phyloP scores from a whole-genome alignment of 2,113 vertebrate species.

The Picathartes gymnocephalus region DNA sequence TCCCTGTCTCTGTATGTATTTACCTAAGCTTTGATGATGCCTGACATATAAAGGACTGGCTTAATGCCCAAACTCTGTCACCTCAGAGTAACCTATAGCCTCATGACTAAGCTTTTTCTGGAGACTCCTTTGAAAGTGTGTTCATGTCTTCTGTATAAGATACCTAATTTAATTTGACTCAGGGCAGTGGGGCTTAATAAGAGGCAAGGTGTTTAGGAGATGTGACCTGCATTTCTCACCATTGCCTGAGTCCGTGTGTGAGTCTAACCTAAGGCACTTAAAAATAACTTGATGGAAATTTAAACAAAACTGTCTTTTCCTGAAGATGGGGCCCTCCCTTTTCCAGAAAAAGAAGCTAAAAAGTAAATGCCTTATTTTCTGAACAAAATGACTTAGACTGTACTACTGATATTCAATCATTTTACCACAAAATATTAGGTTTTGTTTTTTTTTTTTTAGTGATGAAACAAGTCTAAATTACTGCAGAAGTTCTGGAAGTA shows the following conservation, averaged over 20 bases:
- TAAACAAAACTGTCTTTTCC: neutral
- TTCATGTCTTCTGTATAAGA: neutral
- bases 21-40: neutral
- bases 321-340: neutral
- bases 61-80: neutral
- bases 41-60: neutral
- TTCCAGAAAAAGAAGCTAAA: neutral
- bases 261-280: neutral
- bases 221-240: neutral
- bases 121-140: neutral
- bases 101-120: neutral
- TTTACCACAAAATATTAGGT: neutral
- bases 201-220: neutral
- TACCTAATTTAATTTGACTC: neutral
- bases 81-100: neutral
- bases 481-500: neutral
- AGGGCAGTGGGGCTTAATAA: neutral
- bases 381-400: neutral
- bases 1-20: neutral
- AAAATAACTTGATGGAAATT: neutral
- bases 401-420: neutral
- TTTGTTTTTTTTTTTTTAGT: neutral
- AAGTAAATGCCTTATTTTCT: neutral
- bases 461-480: neutral
- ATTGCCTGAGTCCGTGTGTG: neutral